These are phyloP conservation scores for Girardia tigrina DNA, from an alignment of 2,888 invertebrate genomes.

Conservation along the genomic window DNA sequence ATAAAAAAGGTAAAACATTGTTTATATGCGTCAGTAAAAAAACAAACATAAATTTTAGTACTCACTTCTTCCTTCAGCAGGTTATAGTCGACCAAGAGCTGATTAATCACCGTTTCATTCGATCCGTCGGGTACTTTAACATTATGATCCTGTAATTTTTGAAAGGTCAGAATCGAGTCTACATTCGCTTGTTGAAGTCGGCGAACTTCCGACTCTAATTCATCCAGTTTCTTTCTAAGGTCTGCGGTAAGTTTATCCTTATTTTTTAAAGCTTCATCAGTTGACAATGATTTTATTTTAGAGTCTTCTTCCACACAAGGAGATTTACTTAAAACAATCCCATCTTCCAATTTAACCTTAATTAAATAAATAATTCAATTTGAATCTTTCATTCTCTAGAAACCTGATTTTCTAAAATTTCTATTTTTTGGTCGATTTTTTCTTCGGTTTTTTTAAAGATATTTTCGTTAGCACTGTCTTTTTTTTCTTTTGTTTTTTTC, in stretches of 20 bases:
- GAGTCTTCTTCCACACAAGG: neutral
- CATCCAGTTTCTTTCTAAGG: neutral
- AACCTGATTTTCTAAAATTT: neutral
- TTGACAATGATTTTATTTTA: neutral
- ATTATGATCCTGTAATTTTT: neutral
- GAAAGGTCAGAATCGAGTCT: neutral
- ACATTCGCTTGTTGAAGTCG: neutral
- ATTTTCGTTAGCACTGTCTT: neutral
- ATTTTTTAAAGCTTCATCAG: neutral
- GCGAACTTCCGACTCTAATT: neutral
- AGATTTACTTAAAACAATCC: too few relatives aligned
- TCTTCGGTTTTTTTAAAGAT: neutral
- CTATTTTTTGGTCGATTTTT: too few relatives aligned
- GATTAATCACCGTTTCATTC: neutral
- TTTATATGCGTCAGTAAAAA: too few relatives aligned
- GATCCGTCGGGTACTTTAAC: neutral
- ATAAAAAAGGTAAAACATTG: too few relatives aligned
- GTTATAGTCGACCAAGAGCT: neutral
- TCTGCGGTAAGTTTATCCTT: neutral
- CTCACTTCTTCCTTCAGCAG: neutral
- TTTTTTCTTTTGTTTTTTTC: neutral
- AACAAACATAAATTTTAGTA: neutral
- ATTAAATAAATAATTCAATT: too few relatives aligned
- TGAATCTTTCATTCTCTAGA: neutral
- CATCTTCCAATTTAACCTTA: too few relatives aligned